phyloP scores from a whole-genome alignment of 2,888 invertebrate species.

The Luperina testacea region DNA sequence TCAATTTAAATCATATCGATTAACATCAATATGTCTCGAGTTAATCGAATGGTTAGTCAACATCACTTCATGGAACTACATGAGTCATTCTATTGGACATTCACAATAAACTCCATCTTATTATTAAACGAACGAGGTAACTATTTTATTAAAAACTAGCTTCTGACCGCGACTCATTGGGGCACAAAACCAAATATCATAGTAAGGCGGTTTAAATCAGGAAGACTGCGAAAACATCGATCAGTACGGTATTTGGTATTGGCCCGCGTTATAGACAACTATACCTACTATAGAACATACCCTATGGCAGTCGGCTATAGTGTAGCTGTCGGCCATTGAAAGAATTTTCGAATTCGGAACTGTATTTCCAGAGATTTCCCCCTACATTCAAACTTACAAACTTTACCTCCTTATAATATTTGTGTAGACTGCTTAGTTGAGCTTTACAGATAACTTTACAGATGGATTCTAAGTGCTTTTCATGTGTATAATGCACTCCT shows the following conservation, averaged over 20 bases:
- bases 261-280: too few species aligned
- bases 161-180: not conserved
- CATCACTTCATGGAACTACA: constrained; percentile 39
- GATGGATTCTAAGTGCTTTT: not conserved
- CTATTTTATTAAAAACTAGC: not conserved
- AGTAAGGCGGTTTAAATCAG: too few species aligned
- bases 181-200: too few species aligned
- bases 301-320: not conserved
- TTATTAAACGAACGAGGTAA: not conserved
- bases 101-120: not conserved
- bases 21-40: constrained; percentile 38
- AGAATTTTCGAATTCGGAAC: not conserved
- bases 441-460: too few species aligned
- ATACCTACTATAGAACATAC: not conserved
- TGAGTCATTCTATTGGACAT: constrained; percentile 50
- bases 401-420: not conserved
- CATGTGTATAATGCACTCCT: not conserved
- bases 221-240: too few species aligned
- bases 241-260: too few species aligned
- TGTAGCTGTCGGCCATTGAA: not conserved
- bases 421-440: not conserved
- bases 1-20: constrained; percentile 47
- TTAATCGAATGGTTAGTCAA: constrained; percentile 53
- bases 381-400: not conserved
- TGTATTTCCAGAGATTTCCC: not conserved